phyloP scores from a whole-genome alignment of 2,888 invertebrate genomes.

The Pollenia angustigena region DNA sequence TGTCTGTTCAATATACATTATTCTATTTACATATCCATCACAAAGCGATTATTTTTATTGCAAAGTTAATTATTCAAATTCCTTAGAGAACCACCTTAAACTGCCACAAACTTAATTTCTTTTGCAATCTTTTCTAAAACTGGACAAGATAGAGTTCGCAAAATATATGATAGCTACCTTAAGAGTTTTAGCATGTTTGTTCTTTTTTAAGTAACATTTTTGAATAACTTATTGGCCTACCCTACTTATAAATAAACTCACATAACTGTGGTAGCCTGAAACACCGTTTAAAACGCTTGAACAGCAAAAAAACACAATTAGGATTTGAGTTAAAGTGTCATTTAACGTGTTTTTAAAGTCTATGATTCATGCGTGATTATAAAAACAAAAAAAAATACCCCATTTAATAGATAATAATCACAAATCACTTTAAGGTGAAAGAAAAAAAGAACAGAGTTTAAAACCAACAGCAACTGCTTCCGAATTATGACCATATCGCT shows the following conservation, averaged over 20 bases:
- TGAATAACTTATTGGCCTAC: neutral
- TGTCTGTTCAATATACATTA: too few species aligned
- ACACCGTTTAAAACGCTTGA: conserved; percentile 18
- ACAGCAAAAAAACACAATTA: conserved; percentile 60
- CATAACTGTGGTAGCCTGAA: conserved; percentile 25
- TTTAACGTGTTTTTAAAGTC: conserved; percentile 69
- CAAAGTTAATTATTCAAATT: too few species aligned
- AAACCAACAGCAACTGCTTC: conserved; percentile 11
- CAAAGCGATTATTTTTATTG: too few species aligned
- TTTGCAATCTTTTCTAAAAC: too few species aligned
- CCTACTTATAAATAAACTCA: neutral
- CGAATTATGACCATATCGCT: conserved; percentile 2
- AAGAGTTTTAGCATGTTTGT: too few species aligned
- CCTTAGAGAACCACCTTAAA: too few species aligned
- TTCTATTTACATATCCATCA: too few species aligned
- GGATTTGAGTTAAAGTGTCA: conserved; percentile 72
- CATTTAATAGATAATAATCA: conserved; percentile 58
- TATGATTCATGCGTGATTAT: conserved; percentile 74
- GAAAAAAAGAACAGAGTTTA: neutral
- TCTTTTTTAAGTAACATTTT: neutral
- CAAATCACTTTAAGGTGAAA: conserved; percentile 50
- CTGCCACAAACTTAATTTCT: too few species aligned
- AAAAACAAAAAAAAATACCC: conserved; percentile 34
- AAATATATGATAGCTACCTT: too few species aligned
- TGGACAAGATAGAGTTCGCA: too few species aligned